Percentiles rank a stretch among this genome's conserved stretches.
Conservation (phyloP, 2,113 vertebrate species). For the Ictalurus furcatus region DNA sequence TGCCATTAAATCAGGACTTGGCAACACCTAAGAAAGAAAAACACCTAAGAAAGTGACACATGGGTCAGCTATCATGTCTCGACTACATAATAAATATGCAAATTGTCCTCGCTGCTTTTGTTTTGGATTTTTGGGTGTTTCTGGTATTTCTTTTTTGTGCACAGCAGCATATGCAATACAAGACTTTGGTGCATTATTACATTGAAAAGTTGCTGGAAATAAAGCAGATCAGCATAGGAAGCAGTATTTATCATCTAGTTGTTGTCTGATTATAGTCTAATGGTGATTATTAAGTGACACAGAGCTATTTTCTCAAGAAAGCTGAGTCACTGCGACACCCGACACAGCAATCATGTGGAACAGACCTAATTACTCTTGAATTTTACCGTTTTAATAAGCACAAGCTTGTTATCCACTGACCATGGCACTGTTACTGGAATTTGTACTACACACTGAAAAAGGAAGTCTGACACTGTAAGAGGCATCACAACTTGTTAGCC, state of each 20-base stretch:
- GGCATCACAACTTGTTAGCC: neutral
- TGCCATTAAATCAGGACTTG: neutral
- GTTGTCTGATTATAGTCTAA: neutral
- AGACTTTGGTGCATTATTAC: neutral
- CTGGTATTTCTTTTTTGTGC: neutral
- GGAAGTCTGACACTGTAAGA: neutral
- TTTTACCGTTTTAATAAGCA: neutral
- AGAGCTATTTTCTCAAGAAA: neutral
- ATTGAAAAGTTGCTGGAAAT: neutral
- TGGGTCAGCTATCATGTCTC: neutral
- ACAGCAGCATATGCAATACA: neutral
- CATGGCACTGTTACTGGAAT: neutral
- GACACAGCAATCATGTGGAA: neutral
- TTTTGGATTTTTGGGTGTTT: neutral
- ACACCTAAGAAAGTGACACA: neutral
- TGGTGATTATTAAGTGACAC: neutral
- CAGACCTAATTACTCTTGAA: neutral
- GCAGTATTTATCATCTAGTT: neutral
- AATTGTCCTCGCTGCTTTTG: neutral
- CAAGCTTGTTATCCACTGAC: neutral
- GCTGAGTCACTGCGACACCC: neutral
- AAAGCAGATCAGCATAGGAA: neutral
- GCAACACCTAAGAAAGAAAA: neutral
- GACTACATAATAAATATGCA: neutral
- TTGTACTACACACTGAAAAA: neutral